Evolutionary conservation across 2,113 vertebrate species (phyloP).

Genomic region (Haemorhous mexicanus): DNA sequence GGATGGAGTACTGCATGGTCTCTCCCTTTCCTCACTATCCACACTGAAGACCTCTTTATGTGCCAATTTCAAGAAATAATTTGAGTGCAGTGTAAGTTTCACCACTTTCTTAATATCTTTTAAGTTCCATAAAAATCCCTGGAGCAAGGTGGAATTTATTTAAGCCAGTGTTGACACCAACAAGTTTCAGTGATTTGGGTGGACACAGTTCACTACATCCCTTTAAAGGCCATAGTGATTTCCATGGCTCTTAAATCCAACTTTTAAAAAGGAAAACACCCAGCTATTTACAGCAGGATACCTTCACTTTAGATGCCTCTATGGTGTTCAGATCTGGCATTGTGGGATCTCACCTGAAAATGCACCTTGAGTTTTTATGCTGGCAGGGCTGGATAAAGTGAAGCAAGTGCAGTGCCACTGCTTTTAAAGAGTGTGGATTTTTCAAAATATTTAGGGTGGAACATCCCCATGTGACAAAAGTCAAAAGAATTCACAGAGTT

Average conservation of each 20-base stretch:
- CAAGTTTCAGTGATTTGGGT: neutral
- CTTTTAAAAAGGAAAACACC: neutral
- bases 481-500: neutral
- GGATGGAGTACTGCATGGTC: neutral
- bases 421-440: neutral
- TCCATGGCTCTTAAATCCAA: neutral
- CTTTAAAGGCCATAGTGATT: neutral
- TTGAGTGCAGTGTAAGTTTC: neutral
- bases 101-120: neutral
- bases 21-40: neutral
- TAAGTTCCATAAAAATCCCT: neutral
- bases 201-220: neutral
- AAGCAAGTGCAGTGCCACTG: neutral
- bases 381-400: neutral
- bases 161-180: neutral
- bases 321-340: fast-evolving
- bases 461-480: neutral
- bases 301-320: neutral
- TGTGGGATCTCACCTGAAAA: neutral
- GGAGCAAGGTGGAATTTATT: neutral
- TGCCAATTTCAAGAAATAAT: neutral
- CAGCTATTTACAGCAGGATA: neutral
- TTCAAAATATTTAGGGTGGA: neutral
- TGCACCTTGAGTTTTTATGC: neutral
- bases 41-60: neutral